Evolutionary conservation across 92 coral and sea anemone species (phyloP).

Genomic region (Hydrozoanthus gracilis): DNA sequence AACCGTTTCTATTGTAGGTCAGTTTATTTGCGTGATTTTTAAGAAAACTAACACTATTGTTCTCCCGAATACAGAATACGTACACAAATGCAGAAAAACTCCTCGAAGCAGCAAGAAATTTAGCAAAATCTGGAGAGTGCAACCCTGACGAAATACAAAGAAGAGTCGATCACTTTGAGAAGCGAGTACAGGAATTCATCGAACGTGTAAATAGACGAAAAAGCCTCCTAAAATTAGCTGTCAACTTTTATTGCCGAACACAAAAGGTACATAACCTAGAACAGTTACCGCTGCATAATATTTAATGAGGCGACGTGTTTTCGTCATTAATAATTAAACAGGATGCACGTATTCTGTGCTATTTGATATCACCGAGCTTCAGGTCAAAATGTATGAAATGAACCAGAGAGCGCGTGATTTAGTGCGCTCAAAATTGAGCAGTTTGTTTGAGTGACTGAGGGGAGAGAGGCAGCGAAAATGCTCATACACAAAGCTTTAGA

Average conservation of each 20-base stretch:
- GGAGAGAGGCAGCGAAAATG: slow-evolving; percentile 6
- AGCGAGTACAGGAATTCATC: slow-evolving; percentile 94
- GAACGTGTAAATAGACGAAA: slow-evolving; percentile 94
- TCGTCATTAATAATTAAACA: slow-evolving; percentile 58
- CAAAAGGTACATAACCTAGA: slow-evolving; percentile 80
- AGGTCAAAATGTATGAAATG: slow-evolving; percentile 38
- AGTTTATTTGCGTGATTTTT: slow-evolving; percentile 24
- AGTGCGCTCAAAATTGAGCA: slow-evolving; percentile 12
- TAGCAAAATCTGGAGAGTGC: slow-evolving; percentile 93
- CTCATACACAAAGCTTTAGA: neutral
- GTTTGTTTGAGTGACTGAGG: slow-evolving; percentile 15
- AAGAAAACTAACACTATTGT: slow-evolving; percentile 5
- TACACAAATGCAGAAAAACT: slow-evolving; percentile 98
- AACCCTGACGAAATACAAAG: slow-evolving; percentile 91
- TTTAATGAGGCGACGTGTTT: slow-evolving; percentile 35
- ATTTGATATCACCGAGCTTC: slow-evolving; percentile 23
- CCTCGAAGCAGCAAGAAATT: slow-evolving; percentile 91
- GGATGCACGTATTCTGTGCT: slow-evolving; percentile 30
- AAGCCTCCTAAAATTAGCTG: slow-evolving; percentile 90
- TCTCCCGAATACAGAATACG: slow-evolving; percentile 87
- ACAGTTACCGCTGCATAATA: slow-evolving; percentile 38
- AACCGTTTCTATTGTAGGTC: slow-evolving; percentile 6
- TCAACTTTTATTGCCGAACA: slow-evolving; percentile 96
- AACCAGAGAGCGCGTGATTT: slow-evolving; percentile 23
- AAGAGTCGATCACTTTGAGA: slow-evolving; percentile 92